phyloP scores from a whole-genome alignment of 2,797 vertebrate species.

The Chelon labrosus region DNA sequence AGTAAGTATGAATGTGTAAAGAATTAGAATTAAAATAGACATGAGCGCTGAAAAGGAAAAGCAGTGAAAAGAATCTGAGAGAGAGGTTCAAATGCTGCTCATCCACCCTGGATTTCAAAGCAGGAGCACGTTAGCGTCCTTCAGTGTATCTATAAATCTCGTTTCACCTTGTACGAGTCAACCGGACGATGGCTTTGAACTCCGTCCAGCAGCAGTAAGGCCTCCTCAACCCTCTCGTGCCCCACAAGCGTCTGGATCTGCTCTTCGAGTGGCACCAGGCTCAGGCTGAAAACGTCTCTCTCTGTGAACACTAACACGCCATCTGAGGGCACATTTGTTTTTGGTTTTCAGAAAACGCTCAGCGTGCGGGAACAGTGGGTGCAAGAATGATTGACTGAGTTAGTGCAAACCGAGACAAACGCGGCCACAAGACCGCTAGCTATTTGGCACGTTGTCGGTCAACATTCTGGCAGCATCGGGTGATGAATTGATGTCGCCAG shows the following conservation, averaged over 20 bases:
- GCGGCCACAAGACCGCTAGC: neutral
- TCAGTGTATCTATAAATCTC: neutral
- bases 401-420: conserved; percentile 36
- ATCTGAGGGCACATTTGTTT: conserved; percentile 70
- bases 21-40: conserved; percentile 1
- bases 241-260: conserved; percentile 77
- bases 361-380: conserved; percentile 24
- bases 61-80: no score
- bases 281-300: conserved; percentile 74
- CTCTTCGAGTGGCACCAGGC: conserved; percentile 68
- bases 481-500: conserved; percentile 9
- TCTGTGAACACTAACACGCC: conserved; percentile 76
- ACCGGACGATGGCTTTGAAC: conserved; percentile 59
- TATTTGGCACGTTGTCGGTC: conserved; percentile 11
- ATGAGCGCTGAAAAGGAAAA: neutral
- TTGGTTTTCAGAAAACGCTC: conserved; percentile 28
- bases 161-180: conserved; percentile 72
- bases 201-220: conserved; percentile 73
- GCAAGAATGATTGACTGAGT: conserved; percentile 50
- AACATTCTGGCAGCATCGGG: conserved; percentile 25
- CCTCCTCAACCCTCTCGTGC: conserved; percentile 71
- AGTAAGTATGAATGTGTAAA: conserved; percentile 3
- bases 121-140: neutral
- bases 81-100: neutral
- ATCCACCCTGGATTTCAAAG: neutral